These are phyloP conservation scores for Hemiscyllium ocellatum DNA, from an alignment of 2,113 vertebrate species.

Conservation along the genomic window DNA sequence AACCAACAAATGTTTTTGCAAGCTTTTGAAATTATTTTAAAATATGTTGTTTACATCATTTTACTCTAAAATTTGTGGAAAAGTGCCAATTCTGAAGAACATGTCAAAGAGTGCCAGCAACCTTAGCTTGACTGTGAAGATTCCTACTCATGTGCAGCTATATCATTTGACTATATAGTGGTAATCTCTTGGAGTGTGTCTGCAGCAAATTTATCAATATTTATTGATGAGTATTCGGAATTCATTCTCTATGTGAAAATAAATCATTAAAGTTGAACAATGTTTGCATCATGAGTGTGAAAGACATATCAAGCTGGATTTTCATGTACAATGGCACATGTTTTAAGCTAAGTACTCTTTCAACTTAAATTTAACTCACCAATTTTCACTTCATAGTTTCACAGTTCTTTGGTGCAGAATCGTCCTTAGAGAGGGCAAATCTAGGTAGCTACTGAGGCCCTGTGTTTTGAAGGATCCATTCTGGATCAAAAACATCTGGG, in stretches of 20 bases:
- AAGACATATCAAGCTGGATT: neutral
- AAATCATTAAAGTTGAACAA: neutral
- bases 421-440: too few species aligned
- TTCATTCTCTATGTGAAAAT: neutral
- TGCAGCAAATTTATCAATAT: neutral
- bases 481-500: too few species aligned
- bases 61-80: neutral
- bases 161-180: neutral
- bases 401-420: neutral
- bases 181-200: neutral
- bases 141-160: neutral
- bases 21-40: neutral
- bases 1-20: neutral
- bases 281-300: neutral
- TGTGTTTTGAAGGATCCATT: too few species aligned
- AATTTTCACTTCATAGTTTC: neutral
- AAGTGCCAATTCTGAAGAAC: constrained; percentile 18
- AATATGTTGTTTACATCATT: constrained; percentile 7
- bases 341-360: neutral
- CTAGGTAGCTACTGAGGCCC: too few species aligned
- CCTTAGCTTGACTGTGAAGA: neutral
- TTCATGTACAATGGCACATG: neutral
- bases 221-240: constrained; percentile 6
- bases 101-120: neutral
- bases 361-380: neutral